These are phyloP conservation scores for Malthinus flaveolus DNA, from an alignment of 2,888 invertebrate species.

Conservation along the genomic window DNA sequence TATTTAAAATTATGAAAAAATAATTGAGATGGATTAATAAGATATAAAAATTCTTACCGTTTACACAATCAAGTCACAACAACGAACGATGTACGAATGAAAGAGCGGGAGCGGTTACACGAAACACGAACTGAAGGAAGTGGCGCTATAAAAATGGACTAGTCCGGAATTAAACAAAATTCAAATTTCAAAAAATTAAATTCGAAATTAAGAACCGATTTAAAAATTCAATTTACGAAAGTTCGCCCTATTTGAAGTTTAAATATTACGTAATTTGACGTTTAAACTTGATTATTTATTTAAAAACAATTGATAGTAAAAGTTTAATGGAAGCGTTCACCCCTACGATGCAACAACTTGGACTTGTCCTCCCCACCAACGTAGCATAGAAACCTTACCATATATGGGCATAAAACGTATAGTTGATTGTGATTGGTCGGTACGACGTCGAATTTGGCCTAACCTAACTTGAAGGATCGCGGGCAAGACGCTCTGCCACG, in stretches of 20 bases:
- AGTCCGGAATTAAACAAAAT: slow-evolving; percentile 42
- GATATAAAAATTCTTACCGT: slow-evolving; percentile 45
- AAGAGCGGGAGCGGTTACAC: slow-evolving; percentile 46
- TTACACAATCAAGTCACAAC: slow-evolving; percentile 51
- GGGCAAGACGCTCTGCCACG: slow-evolving; percentile 36
- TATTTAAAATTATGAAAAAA: background rate
- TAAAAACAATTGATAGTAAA: slow-evolving; percentile 28
- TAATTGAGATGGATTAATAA: background rate
- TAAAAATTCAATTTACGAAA: background rate
- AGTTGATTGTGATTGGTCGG: slow-evolving; percentile 67
- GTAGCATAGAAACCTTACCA: slow-evolving; percentile 71
- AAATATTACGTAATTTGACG: slow-evolving; percentile 14
- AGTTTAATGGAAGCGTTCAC: slow-evolving; percentile 35
- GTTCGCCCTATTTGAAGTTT: slow-evolving; percentile 16
- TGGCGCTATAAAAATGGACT: slow-evolving; percentile 40
- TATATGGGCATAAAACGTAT: slow-evolving; percentile 81
- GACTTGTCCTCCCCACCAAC: slow-evolving; percentile 44
- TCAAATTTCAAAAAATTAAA: slow-evolving; percentile 44
- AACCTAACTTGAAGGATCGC: slow-evolving; percentile 48
- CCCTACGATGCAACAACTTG: slow-evolving; percentile 37
- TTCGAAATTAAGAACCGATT: background rate
- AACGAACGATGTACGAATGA: slow-evolving; percentile 51
- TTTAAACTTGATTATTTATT: slow-evolving; percentile 28
- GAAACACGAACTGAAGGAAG: slow-evolving; percentile 46
- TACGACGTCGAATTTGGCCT: slow-evolving; percentile 44